phyloP scores from a whole-genome alignment of 64 coral and sea anemone genomes.

The Actinia tenebrosa region DNA sequence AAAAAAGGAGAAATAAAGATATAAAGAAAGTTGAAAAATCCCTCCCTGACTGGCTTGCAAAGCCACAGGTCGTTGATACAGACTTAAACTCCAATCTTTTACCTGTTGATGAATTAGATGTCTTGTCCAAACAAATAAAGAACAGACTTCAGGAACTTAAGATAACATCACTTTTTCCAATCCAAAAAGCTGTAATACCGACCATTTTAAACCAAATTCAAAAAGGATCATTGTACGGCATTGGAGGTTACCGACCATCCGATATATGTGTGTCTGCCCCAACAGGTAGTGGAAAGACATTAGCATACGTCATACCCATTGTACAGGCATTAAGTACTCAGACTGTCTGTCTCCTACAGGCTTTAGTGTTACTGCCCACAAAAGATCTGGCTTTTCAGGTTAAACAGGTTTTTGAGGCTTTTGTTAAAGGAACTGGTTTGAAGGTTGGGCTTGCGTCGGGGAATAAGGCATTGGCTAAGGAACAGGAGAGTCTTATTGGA shows the following conservation, averaged over 20 bases:
- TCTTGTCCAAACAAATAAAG: slow-evolving; percentile 42
- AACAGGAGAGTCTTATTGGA: slow-evolving; percentile 67
- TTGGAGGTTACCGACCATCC: slow-evolving; percentile 56
- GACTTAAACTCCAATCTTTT: slow-evolving; percentile 53
- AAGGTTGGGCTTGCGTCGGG: slow-evolving; percentile 79
- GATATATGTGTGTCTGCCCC: slow-evolving; percentile 98
- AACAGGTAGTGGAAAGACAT: slow-evolving; percentile 97
- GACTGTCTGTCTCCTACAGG: slow-evolving; percentile 59
- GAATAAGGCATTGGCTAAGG: slow-evolving; percentile 78
- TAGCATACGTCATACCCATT: slow-evolving; percentile 83
- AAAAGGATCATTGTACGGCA: slow-evolving; percentile 37
- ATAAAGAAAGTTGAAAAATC: slow-evolving; percentile 72
- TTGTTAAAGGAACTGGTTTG: slow-evolving; percentile 70
- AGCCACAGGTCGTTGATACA: slow-evolving; percentile 54
- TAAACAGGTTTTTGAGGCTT: slow-evolving; percentile 85
- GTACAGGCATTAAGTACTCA: slow-evolving; percentile 49
- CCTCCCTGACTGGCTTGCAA: slow-evolving; percentile 90
- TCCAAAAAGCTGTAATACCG: slow-evolving; percentile 81
- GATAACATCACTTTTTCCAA: slow-evolving; percentile 85
- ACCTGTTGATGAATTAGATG: slow-evolving; percentile 53
- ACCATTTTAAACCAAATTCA: slow-evolving; percentile 49
- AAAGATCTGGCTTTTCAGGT: slow-evolving; percentile 96
- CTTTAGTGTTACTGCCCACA: slow-evolving; percentile 85
- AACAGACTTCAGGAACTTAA: slow-evolving; percentile 51
- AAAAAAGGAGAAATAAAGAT: slow-evolving; percentile 44